Percentiles rank a stretch among this genome's conserved stretches.
These are phyloP conservation scores for Pandemis heparana DNA, from an alignment of 2,888 invertebrate species.

Conservation along the genomic window DNA sequence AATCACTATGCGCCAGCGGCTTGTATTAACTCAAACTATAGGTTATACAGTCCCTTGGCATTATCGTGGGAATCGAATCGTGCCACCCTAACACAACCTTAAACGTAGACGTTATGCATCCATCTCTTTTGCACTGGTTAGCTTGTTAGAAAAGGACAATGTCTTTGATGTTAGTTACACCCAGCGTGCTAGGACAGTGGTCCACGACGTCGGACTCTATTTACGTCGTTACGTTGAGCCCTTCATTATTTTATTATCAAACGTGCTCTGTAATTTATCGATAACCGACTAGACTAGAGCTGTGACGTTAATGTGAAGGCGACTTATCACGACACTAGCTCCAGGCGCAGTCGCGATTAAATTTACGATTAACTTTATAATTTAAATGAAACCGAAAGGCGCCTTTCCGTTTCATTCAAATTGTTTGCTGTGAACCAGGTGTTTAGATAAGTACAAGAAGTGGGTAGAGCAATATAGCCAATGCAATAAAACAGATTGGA, in stretches of 20 bases:
- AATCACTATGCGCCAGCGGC: constrained; percentile 33
- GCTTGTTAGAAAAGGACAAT: not conserved
- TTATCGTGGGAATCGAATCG: constrained; percentile 43
- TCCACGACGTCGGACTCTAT: constrained; percentile 49
- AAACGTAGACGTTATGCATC: not conserved
- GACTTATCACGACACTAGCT: constrained; percentile 69
- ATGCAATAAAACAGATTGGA: not conserved
- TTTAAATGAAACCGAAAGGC: constrained; percentile 14
- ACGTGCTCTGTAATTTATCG: constrained; percentile 61
- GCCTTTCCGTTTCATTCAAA: constrained; percentile 6
- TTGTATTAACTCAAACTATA: constrained; percentile 23
- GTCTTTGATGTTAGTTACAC: not conserved
- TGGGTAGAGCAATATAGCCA: not conserved
- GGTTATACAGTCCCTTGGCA: constrained; percentile 18
- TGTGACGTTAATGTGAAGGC: constrained; percentile 71
- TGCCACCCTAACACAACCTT: constrained; percentile 6
- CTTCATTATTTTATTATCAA: constrained; percentile 74
- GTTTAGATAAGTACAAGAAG: not conserved
- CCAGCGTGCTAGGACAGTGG: not conserved
- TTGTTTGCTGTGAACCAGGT: constrained; percentile 2
- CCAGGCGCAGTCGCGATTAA: constrained; percentile 52
- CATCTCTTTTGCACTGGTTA: not conserved
- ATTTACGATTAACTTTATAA: constrained; percentile 30
- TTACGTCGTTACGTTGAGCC: constrained; percentile 62
- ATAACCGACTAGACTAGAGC: constrained; percentile 49